These are phyloP conservation scores for Florisuga fusca DNA, from an alignment of 2,797 vertebrate genomes.

Conservation along the genomic window DNA sequence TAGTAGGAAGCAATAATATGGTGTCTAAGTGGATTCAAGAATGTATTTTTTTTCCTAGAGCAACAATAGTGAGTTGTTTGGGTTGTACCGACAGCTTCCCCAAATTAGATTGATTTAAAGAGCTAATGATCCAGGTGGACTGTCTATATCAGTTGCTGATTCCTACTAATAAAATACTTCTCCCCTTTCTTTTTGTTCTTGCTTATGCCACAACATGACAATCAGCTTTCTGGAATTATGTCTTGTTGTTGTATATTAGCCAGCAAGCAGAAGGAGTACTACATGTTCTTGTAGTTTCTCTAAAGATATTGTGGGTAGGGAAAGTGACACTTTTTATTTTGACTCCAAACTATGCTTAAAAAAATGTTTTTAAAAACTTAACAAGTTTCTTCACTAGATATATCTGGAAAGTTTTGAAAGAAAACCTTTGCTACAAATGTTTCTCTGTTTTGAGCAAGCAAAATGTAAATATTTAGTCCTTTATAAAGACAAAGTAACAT, in stretches of 20 bases:
- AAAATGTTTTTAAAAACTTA: neutral
- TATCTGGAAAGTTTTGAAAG: neutral
- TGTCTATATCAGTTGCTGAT: neutral
- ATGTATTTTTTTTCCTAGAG: neutral
- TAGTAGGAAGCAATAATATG: neutral
- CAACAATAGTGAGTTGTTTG: neutral
- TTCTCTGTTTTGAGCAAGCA: neutral
- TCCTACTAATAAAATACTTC: neutral
- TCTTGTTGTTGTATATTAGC: conserved; percentile 12
- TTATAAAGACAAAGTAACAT: neutral
- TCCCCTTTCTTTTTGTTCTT: neutral
- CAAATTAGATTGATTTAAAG: neutral
- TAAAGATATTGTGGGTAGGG: neutral
- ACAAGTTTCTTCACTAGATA: neutral
- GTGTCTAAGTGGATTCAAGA: neutral
- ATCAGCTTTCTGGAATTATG: neutral
- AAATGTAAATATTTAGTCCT: neutral
- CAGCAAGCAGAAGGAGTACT: conserved; percentile 27
- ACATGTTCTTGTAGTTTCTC: conserved; percentile 26
- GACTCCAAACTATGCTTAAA: neutral
- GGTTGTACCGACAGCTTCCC: neutral
- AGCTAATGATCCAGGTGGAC: neutral
- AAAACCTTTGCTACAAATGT: neutral
- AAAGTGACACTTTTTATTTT: neutral
- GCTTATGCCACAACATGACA: neutral